These are phyloP conservation scores for Acanthopleura granulata DNA, from an alignment of 2,888 invertebrate genomes.

Conservation along the genomic window DNA sequence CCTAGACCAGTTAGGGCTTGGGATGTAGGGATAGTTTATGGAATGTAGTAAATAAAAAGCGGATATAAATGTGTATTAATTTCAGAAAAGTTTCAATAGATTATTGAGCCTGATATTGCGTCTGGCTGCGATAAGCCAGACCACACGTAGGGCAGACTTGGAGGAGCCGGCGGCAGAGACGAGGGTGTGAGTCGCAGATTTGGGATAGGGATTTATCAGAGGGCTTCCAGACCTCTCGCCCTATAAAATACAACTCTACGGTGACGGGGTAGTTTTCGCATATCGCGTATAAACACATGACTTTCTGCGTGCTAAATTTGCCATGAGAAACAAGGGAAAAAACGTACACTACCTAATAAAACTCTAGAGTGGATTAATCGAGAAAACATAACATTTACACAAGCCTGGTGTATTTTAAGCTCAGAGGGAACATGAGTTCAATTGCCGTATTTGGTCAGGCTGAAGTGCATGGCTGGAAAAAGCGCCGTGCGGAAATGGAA, in stretches of 20 bases:
- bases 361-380: not conserved
- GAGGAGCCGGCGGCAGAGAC: not conserved
- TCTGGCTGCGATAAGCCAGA: not conserved
- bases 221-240: not conserved
- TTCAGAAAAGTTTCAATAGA: conserved; percentile 1
- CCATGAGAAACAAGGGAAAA: conserved; percentile 1
- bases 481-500: no score
- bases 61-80: not conserved
- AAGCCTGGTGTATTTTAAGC: not conserved
- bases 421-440: conserved; percentile 1
- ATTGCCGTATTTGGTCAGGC: not conserved
- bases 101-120: not conserved
- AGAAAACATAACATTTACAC: conserved; percentile 10
- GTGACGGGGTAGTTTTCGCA: not conserved
- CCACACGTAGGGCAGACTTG: conserved; percentile 12
- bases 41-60: no score
- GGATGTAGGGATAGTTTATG: no score
- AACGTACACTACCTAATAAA: not conserved
- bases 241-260: not conserved
- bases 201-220: not conserved
- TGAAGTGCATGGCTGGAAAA: no score
- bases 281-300: not conserved
- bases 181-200: not conserved
- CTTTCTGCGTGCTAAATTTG: conserved; percentile 6
- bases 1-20: no score